Conservation (phyloP, 1,140 invertebrate genomes). For the Drosophila truncata region DNA sequence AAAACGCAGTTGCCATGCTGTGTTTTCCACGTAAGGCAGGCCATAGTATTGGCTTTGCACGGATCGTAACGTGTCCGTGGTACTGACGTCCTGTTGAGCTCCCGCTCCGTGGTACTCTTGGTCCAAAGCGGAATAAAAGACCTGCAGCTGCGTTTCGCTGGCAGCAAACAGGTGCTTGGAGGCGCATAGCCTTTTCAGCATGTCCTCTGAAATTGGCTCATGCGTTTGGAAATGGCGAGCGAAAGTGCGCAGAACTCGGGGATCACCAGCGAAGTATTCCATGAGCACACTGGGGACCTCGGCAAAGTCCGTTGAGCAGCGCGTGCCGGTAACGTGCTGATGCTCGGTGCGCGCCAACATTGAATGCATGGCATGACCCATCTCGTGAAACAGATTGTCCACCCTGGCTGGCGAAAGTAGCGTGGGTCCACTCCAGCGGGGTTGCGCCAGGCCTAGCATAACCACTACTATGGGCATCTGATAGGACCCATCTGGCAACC, state of each 20-base stretch:
- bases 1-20: constrained; percentile 98
- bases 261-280: constrained; percentile 98
- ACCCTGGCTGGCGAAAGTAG: constrained; percentile 93
- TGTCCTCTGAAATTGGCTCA: constrained; percentile 91
- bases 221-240: constrained; percentile 96
- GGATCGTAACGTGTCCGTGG: constrained; percentile 92
- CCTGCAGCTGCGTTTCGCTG: constrained; percentile 96
- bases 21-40: constrained; percentile 94
- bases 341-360: constrained; percentile 98
- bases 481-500: constrained; percentile 92
- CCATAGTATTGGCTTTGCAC: constrained; percentile 94
- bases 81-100: constrained; percentile 86
- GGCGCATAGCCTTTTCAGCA: constrained; percentile 91
- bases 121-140: constrained; percentile 95
- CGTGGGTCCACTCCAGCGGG: constrained; percentile 91
- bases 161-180: constrained; percentile 95
- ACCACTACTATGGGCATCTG: constrained; percentile 97
- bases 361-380: constrained; percentile 99
- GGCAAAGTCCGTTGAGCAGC: constrained; percentile 98
- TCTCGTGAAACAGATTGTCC: constrained; percentile 99
- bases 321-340: constrained; percentile 98
- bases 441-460: constrained; percentile 94
- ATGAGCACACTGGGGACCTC: constrained; percentile 99
- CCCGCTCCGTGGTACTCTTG: constrained; percentile 93
- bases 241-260: constrained; percentile 93